Evolutionary conservation across 2,113 vertebrate genomes (phyloP).

Genomic region (Takifugu bimaculatus): DNA sequence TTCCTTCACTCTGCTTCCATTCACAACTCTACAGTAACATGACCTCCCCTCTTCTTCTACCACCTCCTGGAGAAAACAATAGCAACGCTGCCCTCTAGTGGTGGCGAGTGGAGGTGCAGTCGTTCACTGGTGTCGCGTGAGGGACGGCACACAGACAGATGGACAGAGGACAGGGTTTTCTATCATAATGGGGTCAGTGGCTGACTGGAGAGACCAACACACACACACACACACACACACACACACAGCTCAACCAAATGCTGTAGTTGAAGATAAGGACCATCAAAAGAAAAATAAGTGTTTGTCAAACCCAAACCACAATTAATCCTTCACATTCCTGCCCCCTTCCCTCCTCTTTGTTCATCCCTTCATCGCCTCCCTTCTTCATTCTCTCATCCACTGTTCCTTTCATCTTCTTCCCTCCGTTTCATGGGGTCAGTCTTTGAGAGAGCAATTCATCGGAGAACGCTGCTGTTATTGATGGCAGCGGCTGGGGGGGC

Average conservation of each 20-base stretch:
- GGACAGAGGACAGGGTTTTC: not conserved
- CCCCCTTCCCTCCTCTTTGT: constrained; percentile 37
- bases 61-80: no score
- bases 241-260: constrained; percentile 56
- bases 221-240: constrained; percentile 12
- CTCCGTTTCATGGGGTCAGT: not conserved
- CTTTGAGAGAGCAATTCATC: constrained; percentile 67
- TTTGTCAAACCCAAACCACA: constrained; percentile 74
- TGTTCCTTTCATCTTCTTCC: constrained; percentile 35
- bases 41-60: no score
- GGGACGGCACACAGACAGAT: constrained; percentile 24
- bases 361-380: constrained; percentile 42
- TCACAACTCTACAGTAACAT: not conserved
- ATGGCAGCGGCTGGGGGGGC: constrained; percentile 28
- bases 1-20: not conserved
- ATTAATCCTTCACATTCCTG: constrained; percentile 70
- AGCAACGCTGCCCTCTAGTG: no score
- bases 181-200: no score
- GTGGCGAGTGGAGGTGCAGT: no score
- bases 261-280: constrained; percentile 64
- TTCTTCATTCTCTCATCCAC: constrained; percentile 31
- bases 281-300: constrained; percentile 72
- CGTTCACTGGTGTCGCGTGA: no score
- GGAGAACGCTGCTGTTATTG: constrained; percentile 73
- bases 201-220: not conserved